phyloP scores from a whole-genome alignment of 2,888 invertebrate species.

The Patella caerulea region DNA sequence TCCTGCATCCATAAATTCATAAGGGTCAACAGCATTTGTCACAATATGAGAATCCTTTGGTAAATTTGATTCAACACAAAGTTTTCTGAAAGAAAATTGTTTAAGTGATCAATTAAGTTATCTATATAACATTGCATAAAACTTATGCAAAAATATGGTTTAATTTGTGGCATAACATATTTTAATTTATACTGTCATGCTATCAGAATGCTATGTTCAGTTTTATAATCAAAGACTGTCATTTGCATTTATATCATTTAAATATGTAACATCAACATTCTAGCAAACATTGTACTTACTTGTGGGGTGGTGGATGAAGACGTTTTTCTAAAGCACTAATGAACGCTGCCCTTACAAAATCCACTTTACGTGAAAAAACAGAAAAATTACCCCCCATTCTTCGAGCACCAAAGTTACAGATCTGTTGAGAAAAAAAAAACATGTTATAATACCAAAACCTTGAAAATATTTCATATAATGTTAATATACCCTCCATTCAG shows the following conservation, averaged over 20 bases:
- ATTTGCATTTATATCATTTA: too few relatives aligned
- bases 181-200: too few relatives aligned
- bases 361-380: constrained; percentile 61
- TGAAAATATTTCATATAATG: too few relatives aligned
- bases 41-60: constrained; percentile 60
- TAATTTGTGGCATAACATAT: too few relatives aligned
- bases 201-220: too few relatives aligned
- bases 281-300: constrained; percentile 52
- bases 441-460: neutral
- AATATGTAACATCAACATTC: too few relatives aligned
- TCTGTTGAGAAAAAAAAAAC: constrained; percentile 47
- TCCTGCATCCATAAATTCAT: constrained; percentile 61
- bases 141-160: too few relatives aligned
- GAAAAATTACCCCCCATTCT: constrained; percentile 52
- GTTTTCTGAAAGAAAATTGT: constrained; percentile 56
- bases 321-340: constrained; percentile 63
- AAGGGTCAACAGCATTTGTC: constrained; percentile 63
- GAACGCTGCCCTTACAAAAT: constrained; percentile 64
- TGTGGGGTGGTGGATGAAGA: constrained; percentile 66
- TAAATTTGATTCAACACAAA: constrained; percentile 67
- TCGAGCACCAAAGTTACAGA: constrained; percentile 66
- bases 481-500: too few relatives aligned
- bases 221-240: too few relatives aligned
- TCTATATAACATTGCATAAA: too few relatives aligned
- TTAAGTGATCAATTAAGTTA: too few relatives aligned